phyloP scores from a whole-genome alignment of 2,888 invertebrate species.

The Luffia ferchaultella region DNA sequence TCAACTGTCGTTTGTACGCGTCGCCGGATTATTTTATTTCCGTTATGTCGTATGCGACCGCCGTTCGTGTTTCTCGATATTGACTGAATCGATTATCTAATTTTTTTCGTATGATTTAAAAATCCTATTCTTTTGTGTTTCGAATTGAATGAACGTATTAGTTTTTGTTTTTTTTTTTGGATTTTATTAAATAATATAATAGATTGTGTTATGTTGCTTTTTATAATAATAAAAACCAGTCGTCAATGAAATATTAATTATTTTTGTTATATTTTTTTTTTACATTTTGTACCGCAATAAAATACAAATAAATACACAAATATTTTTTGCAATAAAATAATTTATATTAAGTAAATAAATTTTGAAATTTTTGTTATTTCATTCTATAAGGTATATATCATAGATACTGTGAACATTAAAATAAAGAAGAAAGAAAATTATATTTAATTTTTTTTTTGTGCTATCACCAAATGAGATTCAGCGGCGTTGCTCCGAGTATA shows the following conservation, averaged over 20 bases:
- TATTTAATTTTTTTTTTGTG: not conserved
- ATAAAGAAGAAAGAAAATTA: no score
- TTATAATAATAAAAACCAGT: no score
- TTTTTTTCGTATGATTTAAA: conserved; percentile 6
- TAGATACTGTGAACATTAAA: no score
- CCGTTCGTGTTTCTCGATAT: conserved; percentile 31
- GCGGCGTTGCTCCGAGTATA: not conserved
- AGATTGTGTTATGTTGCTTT: no score
- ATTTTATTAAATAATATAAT: no score
- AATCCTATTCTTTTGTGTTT: conserved; percentile 12
- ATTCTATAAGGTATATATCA: no score
- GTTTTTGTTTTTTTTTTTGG: no score
- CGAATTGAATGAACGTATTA: not conserved
- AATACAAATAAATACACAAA: not conserved
- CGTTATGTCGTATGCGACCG: conserved; percentile 49
- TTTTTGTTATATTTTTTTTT: no score
- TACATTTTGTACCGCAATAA: no score
- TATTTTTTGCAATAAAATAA: not conserved
- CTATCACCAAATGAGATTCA: not conserved
- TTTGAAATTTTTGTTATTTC: no score
- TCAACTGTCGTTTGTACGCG: no score
- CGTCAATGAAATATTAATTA: no score
- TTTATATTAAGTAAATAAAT: not conserved
- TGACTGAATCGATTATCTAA: conserved; percentile 5
- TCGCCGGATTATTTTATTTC: conserved; percentile 61